These are phyloP conservation scores for Taphrorychus bicolor DNA, from an alignment of 2,888 invertebrate genomes.

Conservation along the genomic window DNA sequence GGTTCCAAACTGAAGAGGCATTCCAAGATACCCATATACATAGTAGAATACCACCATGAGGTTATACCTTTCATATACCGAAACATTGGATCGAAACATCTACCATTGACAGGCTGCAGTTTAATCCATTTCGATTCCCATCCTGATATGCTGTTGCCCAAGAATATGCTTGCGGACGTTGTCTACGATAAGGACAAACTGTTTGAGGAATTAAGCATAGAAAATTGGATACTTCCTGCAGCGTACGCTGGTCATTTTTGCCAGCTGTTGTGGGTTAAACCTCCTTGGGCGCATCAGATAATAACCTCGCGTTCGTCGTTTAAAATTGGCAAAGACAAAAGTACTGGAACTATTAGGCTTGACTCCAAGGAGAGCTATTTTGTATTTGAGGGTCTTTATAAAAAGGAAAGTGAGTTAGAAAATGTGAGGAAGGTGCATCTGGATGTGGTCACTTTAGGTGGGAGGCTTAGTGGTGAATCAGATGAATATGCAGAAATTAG, in stretches of 20 bases:
- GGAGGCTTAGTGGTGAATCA: slow-evolving; percentile 49
- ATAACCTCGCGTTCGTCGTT: slow-evolving; percentile 72
- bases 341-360: slow-evolving; percentile 70
- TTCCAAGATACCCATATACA: slow-evolving; percentile 75
- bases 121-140: slow-evolving; percentile 91
- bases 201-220: slow-evolving; percentile 79
- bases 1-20: slow-evolving; percentile 60
- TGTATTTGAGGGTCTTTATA: slow-evolving; percentile 81
- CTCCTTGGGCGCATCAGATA: slow-evolving; percentile 89
- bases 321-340: slow-evolving; percentile 75
- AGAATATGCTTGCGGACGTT: slow-evolving; percentile 75
- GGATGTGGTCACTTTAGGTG: slow-evolving; percentile 68
- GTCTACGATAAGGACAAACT: slow-evolving; percentile 77
- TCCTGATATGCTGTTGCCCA: slow-evolving; percentile 88
- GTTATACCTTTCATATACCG: slow-evolving; percentile 80
- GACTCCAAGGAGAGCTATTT: slow-evolving; percentile 82
- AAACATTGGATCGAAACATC: slow-evolving; percentile 79
- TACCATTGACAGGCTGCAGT: slow-evolving; percentile 77
- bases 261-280: slow-evolving; percentile 85
- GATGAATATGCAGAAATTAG: slow-evolving; percentile 51
- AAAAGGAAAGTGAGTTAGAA: slow-evolving; percentile 65
- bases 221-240: slow-evolving; percentile 93
- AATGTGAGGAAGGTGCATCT: slow-evolving; percentile 66
- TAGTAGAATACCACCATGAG: slow-evolving; percentile 83
- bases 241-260: slow-evolving; percentile 84